Evolutionary conservation across 2,113 vertebrate species (phyloP).

Genomic region (Xiphophorus maculatus): DNA sequence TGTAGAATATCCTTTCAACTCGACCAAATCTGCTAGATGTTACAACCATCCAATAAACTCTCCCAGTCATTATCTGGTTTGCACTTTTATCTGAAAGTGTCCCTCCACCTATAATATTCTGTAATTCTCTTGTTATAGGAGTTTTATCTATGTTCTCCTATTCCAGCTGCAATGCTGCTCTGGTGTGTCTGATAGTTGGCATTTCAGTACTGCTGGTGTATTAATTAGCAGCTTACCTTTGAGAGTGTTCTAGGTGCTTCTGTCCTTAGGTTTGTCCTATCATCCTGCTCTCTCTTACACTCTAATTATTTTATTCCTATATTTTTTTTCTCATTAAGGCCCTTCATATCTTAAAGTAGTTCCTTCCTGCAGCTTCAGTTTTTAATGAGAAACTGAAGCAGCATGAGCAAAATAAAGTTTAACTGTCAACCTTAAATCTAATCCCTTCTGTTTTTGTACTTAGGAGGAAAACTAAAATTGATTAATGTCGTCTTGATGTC

Average conservation of each 20-base stretch:
- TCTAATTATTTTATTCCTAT: conserved; percentile 13
- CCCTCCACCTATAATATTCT: conserved; percentile 38
- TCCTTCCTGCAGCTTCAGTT: not conserved
- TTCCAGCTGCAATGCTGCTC: conserved; percentile 2
- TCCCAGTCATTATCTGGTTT: no score
- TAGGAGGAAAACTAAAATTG: conserved; percentile 31
- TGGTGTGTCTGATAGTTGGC: conserved; percentile 38
- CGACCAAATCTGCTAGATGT: no score
- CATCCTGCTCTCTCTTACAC: conserved; percentile 6
- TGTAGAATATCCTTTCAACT: no score
- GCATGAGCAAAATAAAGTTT: conserved; percentile 15
- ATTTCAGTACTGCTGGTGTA: conserved; percentile 55
- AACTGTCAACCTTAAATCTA: conserved; percentile 17
- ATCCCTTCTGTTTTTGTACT: conserved; percentile 33
- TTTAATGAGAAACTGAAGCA: conserved; percentile 15
- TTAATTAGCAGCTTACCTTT: conserved; percentile 65
- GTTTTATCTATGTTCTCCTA: conserved; percentile 12
- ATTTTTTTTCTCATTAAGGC: conserved; percentile 28
- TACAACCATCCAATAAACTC: no score
- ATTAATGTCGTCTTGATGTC: conserved; percentile 33
- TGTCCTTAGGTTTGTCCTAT: conserved; percentile 42
- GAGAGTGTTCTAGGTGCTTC: conserved; percentile 45
- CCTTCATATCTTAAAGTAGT: not conserved
- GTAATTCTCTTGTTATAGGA: conserved; percentile 22
- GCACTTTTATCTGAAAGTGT: conserved; percentile 4